phyloP scores from a whole-genome alignment of 35 echinoderm and acorn worm species.

The Amphiura filiformis region DNA sequence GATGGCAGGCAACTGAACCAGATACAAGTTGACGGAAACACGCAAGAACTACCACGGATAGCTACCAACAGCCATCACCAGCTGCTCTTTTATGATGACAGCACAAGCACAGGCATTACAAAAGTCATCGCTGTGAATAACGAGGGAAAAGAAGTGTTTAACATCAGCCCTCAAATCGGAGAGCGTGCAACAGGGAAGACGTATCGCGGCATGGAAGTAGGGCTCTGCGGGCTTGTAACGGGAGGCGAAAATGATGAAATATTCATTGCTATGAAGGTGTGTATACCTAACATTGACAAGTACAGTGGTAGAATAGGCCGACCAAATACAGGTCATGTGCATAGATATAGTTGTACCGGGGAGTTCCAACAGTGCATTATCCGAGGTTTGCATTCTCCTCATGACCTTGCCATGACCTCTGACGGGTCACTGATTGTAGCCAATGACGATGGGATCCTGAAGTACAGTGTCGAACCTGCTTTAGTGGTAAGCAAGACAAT shows the following conservation, averaged over 20 bases:
- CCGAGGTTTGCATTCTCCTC: neutral
- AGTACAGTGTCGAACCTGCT: neutral
- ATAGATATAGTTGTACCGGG: neutral
- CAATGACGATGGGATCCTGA: neutral
- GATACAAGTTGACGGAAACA: neutral
- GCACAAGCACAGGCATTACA: neutral
- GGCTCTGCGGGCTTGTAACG: neutral
- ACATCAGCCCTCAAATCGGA: neutral
- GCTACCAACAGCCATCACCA: neutral
- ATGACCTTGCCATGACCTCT: neutral
- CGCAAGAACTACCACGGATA: neutral
- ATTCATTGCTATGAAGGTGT: neutral
- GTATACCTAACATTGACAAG: neutral
- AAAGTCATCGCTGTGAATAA: neutral
- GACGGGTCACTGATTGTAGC: neutral
- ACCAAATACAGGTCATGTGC: neutral
- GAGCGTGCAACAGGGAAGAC: neutral
- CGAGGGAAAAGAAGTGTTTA: neutral
- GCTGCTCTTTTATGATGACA: neutral
- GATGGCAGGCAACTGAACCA: neutral
- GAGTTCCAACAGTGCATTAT: neutral
- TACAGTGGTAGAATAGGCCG: neutral
- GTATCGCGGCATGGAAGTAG: neutral
- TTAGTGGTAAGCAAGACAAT: too few species aligned
- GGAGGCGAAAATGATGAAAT: neutral